Conservation (phyloP, 2,113 vertebrate genomes). For the Larimichthys crocea region DNA sequence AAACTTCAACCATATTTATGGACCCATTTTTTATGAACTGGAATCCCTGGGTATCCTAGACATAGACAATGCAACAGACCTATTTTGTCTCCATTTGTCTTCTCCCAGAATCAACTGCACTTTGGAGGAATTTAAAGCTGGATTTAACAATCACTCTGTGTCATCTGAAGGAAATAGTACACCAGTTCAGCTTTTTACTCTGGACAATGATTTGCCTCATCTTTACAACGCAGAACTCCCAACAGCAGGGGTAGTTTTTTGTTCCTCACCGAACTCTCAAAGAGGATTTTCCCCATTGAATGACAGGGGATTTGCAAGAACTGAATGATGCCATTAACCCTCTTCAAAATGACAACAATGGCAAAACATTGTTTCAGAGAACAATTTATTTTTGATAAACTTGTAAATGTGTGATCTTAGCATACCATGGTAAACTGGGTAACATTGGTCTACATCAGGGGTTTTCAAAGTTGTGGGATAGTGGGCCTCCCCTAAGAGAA, state of each 20-base stretch:
- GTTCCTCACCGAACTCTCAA: neutral
- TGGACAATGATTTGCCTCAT: too few relatives aligned
- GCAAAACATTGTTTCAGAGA: constrained; percentile 29
- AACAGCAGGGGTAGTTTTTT: neutral
- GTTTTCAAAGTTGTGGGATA: too few relatives aligned
- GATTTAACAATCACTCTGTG: neutral
- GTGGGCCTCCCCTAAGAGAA: too few relatives aligned
- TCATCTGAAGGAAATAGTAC: neutral
- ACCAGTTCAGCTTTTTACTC: constrained; percentile 3
- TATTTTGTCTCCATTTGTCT: neutral
- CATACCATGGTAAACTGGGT: neutral
- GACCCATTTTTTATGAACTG: too few relatives aligned
- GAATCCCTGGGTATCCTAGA: neutral
- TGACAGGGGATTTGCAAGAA: constrained; percentile 27
- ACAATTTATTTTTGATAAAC: constrained; percentile 17
- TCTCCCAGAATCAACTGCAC: neutral
- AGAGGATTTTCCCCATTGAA: constrained; percentile 23
- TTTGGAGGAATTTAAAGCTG: neutral
- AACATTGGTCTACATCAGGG: too few relatives aligned
- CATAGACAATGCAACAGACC: neutral
- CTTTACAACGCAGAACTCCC: too few relatives aligned
- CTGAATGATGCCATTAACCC: neutral
- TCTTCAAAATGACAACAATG: constrained; percentile 29
- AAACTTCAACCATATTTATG: too few relatives aligned
- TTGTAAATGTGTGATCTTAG: constrained; percentile 14